Percentiles rank a stretch among this genome's conserved stretches.
phyloP scores from a whole-genome alignment of 2,888 invertebrate genomes.

The Rosalia funebris region DNA sequence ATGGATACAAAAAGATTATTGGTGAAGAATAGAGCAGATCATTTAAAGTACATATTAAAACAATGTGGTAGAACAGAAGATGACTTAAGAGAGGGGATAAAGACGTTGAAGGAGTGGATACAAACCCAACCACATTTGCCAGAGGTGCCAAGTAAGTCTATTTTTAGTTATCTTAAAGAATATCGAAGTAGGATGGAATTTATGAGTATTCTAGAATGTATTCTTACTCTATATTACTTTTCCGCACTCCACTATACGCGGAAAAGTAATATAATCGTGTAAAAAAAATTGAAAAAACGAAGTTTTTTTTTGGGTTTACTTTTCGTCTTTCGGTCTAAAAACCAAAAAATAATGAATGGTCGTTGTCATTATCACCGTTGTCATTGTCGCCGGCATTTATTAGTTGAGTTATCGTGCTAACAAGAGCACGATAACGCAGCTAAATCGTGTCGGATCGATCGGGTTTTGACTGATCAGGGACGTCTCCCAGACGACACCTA shows the following conservation, averaged over 20 bases:
- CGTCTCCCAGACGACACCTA: too few species aligned
- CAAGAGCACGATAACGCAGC: too few species aligned
- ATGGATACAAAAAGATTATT: too few species aligned
- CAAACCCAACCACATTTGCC: conserved; percentile 35
- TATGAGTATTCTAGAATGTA: not conserved
- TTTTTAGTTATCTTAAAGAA: not conserved
- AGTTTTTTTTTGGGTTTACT: not conserved
- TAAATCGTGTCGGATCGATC: too few species aligned
- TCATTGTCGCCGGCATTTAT: too few species aligned
- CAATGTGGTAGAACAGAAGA: conserved; percentile 19
- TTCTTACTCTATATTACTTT: not conserved
- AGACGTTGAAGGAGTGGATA: conserved; percentile 30
- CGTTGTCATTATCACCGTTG: too few species aligned
- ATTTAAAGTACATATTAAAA: not conserved
- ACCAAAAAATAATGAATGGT: too few species aligned
- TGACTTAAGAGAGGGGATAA: conserved; percentile 23
- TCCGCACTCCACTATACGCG: too few species aligned
- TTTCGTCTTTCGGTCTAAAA: not conserved
- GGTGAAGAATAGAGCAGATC: not conserved
- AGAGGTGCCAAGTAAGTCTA: conserved; percentile 36
- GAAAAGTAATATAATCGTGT: too few species aligned
- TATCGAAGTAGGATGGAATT: not conserved
- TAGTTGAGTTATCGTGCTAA: too few species aligned
- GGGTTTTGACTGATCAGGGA: too few species aligned
- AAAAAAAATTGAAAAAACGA: too few species aligned